Base-by-base conservation (phyloP, 2,888 invertebrate genomes). In the Philereme transversata region DNA sequence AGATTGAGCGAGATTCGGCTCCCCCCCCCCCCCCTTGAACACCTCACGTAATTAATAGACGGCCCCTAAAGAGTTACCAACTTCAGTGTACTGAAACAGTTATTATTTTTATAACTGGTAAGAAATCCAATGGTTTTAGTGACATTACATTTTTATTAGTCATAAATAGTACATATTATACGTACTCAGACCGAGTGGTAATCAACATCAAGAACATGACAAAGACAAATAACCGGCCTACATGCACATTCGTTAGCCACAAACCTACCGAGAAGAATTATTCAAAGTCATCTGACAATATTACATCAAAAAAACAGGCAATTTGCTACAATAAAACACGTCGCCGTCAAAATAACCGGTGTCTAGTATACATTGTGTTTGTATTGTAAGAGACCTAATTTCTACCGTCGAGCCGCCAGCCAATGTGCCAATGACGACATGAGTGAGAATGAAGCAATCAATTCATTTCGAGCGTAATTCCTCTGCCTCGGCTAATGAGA, bases 401-500 rank as follows among this genome's bases (percentile, higher is more conserved):
- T 57, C 57, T 43, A 59, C 43, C 48, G 48, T 45, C 22, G 1
- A 22, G 22, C 22, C 22, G 22, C 22, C 22, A 22, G 22, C 22
- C 60, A 52, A 51, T 52, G 52, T 52, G 56, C 62, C 62, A 62
- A 57, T 57, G 62, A 38, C 61, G 41, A 55, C 46, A 22, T 56
- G 51, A 43, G 53, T 50, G 49, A 44, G 59, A 57, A 53, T 67
- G 59, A 49, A 59, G 67, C 59, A 64, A 67, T 51, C 34, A 40
- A 38, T 59, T 52, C 48, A 46, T 57, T 54, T 60, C 48, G 50
- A 67, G 64, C 63, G 67, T 64, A 59, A 57, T 57, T 64, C 62
- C 67, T 57, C 52, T 57, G 51, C 34, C 49, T 36, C 47, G 45
- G 11, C 53, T 59, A 49, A 59, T 58, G 52, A 48, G 43, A 49